Base-by-base conservation (phyloP, 2,888 invertebrate species). In the Baccha elongata region DNA sequence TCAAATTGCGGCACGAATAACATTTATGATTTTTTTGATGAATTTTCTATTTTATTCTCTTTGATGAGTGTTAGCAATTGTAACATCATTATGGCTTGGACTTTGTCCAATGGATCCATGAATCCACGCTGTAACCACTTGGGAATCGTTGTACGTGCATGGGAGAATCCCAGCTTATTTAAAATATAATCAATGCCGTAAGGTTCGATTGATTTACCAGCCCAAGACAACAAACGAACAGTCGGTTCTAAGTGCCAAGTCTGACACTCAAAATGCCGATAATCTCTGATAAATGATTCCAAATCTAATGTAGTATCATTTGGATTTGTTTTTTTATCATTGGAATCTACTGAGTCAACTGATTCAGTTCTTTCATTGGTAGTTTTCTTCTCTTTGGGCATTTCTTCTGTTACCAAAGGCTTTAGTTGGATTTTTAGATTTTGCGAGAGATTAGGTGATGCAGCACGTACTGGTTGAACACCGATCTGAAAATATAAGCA, bases 101-200 rank as follows among this genome's bases (percentile, higher is more conserved):
- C 93, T 90, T 97, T 97, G 92, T 99, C 99, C 67, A 99, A 92
- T 0, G 99, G 98, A 92, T 99, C 99, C 94, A 99, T 97, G 87
- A 98, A 96, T 11, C 99, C 99, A 68, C 99, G 93, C 91, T 99
- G 99, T 92, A 99, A 94, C 98, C 99, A 99, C 92, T 99, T 99
- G 73, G 99, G 99, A 89, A 99, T 99, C 71, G 99, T 99, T 85
- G 97, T 98, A 85, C 99, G 93, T 10, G 99, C 99, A 91, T 99
- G 99, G 76, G 97, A 95, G 91, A 99, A 99, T 50, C 99, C 99
- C 44, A 99, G 92, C 91, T 99, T 98, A 92, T 99, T 98, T 60
- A 99, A 93, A 88, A 99, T 98, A 91, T 98, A 99, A 92, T 99
- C 99, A 81, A 99, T 97, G 62, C 99, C 99, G 88, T 99, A 99